A percentile compares a stretch with the other conserved stretches of the same genome.
These are phyloP conservation scores for Pteruthius melanotis DNA, from an alignment of 2,113 vertebrate genomes.

Conservation along the genomic window DNA sequence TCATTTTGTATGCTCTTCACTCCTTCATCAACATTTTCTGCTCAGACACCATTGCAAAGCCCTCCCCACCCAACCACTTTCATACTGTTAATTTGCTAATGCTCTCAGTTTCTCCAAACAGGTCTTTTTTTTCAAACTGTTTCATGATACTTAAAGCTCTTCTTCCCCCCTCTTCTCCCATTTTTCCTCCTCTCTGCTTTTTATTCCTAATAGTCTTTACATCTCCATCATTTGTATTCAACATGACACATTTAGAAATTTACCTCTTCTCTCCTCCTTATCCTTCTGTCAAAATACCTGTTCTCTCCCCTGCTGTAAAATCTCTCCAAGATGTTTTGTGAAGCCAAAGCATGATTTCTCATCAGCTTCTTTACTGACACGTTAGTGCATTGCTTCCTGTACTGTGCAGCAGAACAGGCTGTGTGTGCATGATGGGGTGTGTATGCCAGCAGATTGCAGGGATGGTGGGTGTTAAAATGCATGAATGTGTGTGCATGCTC, in stretches of 20 bases:
- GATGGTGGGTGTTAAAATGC: background rate
- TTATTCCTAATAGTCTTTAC: background rate
- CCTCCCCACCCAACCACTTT: background rate
- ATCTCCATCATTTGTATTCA: background rate
- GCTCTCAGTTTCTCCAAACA: slow-evolving; percentile 6
- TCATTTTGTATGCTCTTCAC: background rate
- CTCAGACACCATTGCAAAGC: background rate
- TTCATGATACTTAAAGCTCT: background rate
- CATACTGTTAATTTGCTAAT: background rate
- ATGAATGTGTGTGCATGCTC: background rate
- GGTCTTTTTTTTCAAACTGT: background rate
- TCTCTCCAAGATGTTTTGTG: background rate
- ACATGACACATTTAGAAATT: background rate
- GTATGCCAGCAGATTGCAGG: background rate
- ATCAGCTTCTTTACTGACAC: background rate
- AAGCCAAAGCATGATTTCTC: slow-evolving; percentile 6
- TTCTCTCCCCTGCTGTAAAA: background rate
- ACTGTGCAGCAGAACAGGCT: background rate
- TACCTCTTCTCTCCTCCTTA: background rate
- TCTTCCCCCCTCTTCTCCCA: background rate
- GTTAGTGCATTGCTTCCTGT: background rate
- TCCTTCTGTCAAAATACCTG: background rate
- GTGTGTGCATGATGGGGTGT: background rate
- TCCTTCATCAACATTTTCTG: background rate
- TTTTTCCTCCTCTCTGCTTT: background rate